Base-by-base conservation (phyloP, 2,888 invertebrate species). In the Oligia strigilis region DNA sequence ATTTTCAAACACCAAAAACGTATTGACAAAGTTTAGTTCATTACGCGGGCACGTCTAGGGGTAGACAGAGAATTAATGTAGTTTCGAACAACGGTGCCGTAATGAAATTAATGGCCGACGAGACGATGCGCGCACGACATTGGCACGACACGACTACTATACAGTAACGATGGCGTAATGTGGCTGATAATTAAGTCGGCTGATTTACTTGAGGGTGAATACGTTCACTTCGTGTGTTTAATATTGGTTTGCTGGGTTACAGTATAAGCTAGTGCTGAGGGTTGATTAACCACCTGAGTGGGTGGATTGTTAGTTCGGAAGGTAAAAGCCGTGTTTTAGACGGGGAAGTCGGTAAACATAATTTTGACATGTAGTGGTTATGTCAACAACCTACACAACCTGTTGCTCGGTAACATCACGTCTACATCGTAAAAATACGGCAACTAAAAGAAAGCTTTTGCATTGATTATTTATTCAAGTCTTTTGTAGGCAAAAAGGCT, bases 21-120 rank as follows among this genome's bases (percentile, higher is more conserved):
- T 88, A 88, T 87, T 80, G 81, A 81, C 88, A 80, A 89, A 89
- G 87, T 88, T 88, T 75, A 71, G 82, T 88, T 88, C 88, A 88
- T 88, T 88, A 88, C 88, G 78, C 78, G 13, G 66, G 64, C 82
- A 81, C 85, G 89, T 86, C 88, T 81, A 80, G 83, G 84, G 80
- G 89, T 78, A 86, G 84, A 84, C 84, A 80, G 87, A 78, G 87
- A 78, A 92, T 89, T 91, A 88, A 92, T 91, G 90, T 87, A 90
- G 90, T 90, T 90, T 75, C 86, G 81, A 90, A 91, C 91, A 88
- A 88, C 87, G 82, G 69, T 71, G 78, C 72, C 66, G 81, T 86
- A 88, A 90, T 88, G 87, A 90, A 90, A 92, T 90, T 89, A 92
- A 92, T 91, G 90, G 87, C 87, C 73, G 84, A 83, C 87, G 79